Conservation (phyloP, 2,888 invertebrate genomes). For the Tachina lurida region DNA sequence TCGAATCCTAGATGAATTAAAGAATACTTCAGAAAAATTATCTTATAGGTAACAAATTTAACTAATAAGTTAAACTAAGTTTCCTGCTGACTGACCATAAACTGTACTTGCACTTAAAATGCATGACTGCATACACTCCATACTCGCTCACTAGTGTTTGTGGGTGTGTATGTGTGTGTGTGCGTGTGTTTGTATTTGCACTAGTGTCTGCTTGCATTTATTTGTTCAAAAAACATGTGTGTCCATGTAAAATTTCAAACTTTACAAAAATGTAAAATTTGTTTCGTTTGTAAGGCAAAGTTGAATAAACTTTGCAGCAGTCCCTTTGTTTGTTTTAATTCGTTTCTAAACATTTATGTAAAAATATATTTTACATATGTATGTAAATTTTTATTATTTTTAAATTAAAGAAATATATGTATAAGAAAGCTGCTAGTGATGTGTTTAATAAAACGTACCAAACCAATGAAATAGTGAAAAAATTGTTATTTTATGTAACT, state of each 20-base stretch:
- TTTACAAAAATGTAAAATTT: constrained; percentile 21
- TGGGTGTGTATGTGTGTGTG: not conserved
- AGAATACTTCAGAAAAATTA: too few relatives aligned
- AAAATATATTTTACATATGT: not conserved
- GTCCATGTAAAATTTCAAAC: constrained; percentile 30
- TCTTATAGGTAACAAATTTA: not conserved
- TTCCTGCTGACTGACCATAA: not conserved
- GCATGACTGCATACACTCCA: not conserved
- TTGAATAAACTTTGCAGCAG: constrained; percentile 41
- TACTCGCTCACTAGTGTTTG: not conserved
- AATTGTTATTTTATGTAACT: too few relatives aligned
- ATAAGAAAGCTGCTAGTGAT: constrained; percentile 11
- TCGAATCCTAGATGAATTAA: too few relatives aligned
- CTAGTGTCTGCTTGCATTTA: not conserved
- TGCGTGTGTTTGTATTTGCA: not conserved
- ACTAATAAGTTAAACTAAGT: not conserved
- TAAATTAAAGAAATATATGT: constrained; percentile 8
- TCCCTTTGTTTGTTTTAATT: constrained; percentile 12
- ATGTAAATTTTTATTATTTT: not conserved
- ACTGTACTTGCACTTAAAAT: not conserved
- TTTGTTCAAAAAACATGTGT: not conserved
- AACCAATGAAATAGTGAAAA: too few relatives aligned
- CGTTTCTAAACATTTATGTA: not conserved
- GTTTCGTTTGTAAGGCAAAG: constrained; percentile 34
- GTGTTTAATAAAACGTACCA: not conserved